Conservation (phyloP, 2,888 invertebrate species). For the Pammene fasciana region DNA sequence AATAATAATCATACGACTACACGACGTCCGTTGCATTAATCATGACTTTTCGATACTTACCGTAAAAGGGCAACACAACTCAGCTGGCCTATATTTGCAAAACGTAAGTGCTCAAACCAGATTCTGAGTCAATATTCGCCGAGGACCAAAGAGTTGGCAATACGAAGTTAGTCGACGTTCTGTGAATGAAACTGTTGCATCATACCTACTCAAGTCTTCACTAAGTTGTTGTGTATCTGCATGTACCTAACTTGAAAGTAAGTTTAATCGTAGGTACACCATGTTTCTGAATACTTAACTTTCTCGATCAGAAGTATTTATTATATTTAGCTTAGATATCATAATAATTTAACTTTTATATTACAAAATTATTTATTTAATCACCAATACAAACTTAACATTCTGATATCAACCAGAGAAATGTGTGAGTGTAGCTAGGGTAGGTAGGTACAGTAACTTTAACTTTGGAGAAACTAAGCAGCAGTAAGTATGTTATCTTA, state of each 20-base stretch:
- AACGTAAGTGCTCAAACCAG: slow-evolving; percentile 60
- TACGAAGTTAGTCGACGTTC: slow-evolving; percentile 43
- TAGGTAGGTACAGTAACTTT: too few species aligned
- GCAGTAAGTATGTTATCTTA: slow-evolving; percentile 16
- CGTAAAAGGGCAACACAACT: slow-evolving; percentile 63
- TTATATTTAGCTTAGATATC: not conserved
- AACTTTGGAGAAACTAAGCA: not conserved
- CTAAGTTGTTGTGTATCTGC: slow-evolving; percentile 16
- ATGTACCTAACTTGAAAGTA: slow-evolving; percentile 1
- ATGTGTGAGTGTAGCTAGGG: too few species aligned
- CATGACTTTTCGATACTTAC: slow-evolving; percentile 47
- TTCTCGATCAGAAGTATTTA: not conserved
- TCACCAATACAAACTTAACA: too few species aligned
- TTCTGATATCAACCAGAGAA: too few species aligned
- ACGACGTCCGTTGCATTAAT: slow-evolving; percentile 50
- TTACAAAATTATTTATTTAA: too few species aligned
- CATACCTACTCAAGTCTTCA: too few species aligned
- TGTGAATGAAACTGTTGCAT: slow-evolving; percentile 34
- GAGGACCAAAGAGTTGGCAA: slow-evolving; percentile 52
- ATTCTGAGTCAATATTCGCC: slow-evolving; percentile 60
- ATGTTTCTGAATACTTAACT: slow-evolving; percentile 1
- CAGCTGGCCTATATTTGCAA: slow-evolving; percentile 55
- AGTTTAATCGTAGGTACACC: not conserved
- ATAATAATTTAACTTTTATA: too few species aligned
- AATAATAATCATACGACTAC: slow-evolving; percentile 17